Conservation (phyloP, 2,797 vertebrate species). For the Poliocrania exsul region DNA sequence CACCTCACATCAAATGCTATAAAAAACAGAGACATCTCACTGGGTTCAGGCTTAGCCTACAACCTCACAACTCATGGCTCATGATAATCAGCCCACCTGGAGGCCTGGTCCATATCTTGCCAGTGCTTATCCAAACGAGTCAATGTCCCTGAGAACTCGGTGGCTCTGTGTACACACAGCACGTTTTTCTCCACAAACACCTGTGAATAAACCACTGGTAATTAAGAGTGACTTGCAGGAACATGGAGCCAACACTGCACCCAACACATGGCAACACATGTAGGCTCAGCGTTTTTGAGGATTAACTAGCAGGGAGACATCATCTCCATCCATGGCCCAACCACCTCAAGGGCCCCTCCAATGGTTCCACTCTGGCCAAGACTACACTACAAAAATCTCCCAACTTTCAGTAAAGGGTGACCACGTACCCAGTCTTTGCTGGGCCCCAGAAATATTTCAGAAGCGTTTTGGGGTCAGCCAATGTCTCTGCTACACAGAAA, state of each 20-base stretch:
- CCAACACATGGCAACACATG: background rate
- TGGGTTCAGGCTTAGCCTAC: background rate
- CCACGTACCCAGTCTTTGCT: background rate
- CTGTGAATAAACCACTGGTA: background rate
- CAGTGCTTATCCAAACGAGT: background rate
- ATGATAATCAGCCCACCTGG: background rate
- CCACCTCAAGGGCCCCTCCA: accelerated
- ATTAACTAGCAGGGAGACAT: background rate
- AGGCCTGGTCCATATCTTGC: background rate
- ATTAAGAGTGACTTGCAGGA: background rate
- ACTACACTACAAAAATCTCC: accelerated
- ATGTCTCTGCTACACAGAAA: background rate
- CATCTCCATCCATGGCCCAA: background rate
- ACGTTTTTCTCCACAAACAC: background rate
- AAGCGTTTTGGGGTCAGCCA: background rate
- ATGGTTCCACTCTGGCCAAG: too few species aligned
- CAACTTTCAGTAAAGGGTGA: background rate
- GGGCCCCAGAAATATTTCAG: background rate
- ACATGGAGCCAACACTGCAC: background rate
- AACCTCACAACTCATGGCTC: background rate
- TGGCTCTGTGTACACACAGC: too few species aligned
- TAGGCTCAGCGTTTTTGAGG: background rate
- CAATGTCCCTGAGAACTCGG: background rate
- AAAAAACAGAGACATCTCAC: background rate
- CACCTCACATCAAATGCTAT: background rate